Evolutionary conservation across 2,113 vertebrate species (phyloP), one percentile per base, ranked within the genome.

Genomic region (Arenaria interpres): DNA sequence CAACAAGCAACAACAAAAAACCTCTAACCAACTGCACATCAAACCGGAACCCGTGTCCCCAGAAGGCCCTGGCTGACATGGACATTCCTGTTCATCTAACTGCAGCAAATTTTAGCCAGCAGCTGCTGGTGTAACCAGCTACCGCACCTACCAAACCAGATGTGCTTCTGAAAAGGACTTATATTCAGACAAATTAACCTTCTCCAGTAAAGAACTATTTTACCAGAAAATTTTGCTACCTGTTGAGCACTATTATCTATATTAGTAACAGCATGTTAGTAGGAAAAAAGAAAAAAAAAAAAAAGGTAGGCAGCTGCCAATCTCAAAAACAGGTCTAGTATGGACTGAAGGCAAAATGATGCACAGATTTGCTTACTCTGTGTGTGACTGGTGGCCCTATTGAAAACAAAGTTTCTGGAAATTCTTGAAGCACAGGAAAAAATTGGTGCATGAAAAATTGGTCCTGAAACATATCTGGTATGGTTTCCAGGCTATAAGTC

Each of bases 371-470:
- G 18, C 45, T 66, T 81, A 48, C 39, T 45, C 17, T 48, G 14
- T 5, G 5, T 4, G 2, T 35, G 10, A 17, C 27, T 50, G 16
- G 28, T 46, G 25, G 32, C 2, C 24, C 8, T 24, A 66, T 22
- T 75, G 80, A 80, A 83, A 86, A 7, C 27, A 57, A 66, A 56
- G 9, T 51, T 92, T 53, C 30, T 69, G 10, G 48, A 80, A 73
- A 73, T 51, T 88, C 27, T 73, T 85, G 53, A 84, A 77, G 12
- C 16, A 69, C 6, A 21, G 32, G 7, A n/a, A 32, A 76, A 78
- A 64, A 73, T 0, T 17, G 3, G 7, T n/a, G 37, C 1, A 3
- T 46, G 45, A 64, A 72, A 62, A 69, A 62, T 0, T 51, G 7
- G 10, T 83, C 21, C 21, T 9, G 7, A 95, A 92, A 73, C 5